phyloP scores from a whole-genome alignment of 2,113 vertebrate species.

The Paralichthys olivaceus region DNA sequence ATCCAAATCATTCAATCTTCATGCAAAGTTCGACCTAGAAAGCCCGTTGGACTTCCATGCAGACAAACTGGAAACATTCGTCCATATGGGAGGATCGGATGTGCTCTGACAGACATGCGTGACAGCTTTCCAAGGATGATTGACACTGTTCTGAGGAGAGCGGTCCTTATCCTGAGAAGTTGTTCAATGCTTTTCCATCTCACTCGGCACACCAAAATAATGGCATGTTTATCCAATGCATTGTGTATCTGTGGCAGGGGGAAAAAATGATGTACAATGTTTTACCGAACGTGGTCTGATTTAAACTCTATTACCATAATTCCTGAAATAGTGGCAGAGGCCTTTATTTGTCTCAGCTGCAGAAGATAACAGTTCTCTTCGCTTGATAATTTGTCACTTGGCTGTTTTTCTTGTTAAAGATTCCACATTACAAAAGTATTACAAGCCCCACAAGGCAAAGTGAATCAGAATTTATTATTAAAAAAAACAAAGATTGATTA shows the following conservation, averaged over 20 bases:
- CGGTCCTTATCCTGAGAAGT: not conserved
- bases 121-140: slow-evolving; percentile 16
- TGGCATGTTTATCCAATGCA: slow-evolving; percentile 1
- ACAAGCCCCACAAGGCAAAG: too few relatives aligned
- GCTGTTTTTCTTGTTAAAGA: too few relatives aligned
- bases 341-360: not conserved
- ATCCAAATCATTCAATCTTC: slow-evolving; percentile 30
- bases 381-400: not conserved
- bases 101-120: slow-evolving; percentile 18
- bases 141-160: slow-evolving; percentile 10
- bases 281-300: not conserved
- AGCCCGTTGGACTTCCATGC: slow-evolving; percentile 15
- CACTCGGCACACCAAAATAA: not conserved
- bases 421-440: too few relatives aligned
- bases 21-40: not conserved
- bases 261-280: not conserved
- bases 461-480: too few relatives aligned
- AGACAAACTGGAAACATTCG: not conserved
- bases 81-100: slow-evolving; percentile 3
- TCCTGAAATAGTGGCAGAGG: not conserved
- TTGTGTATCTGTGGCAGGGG: not conserved
- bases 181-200: not conserved
- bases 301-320: not conserved
- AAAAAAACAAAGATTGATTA: not conserved
- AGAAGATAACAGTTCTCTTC: not conserved